Evolutionary conservation across 2,797 vertebrate genomes (phyloP), one percentile per base, ranked within the genome.

Genomic region (Dendrocincla tyrannina): DNA sequence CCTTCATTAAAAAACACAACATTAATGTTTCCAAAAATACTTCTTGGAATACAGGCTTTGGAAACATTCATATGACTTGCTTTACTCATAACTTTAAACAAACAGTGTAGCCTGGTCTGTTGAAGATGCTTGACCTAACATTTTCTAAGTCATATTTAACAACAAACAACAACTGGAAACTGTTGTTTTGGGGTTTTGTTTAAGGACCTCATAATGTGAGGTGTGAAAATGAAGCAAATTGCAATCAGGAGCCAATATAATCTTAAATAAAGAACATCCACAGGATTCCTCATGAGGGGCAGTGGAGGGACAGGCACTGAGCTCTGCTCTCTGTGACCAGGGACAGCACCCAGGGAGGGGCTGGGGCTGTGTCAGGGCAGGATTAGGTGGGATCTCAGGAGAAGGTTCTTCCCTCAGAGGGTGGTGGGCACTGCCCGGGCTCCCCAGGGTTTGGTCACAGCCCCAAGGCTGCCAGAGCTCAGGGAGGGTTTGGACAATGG

Each of bases 1-100:
- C 97, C 97, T 96, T 96, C 96, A 96, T 97, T 97, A 96, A 96
- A 97, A 97, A 96, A 95, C 96, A 96, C 95, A 97, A 97, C 96
- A 96, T 96, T 97, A 95, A 95, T 86, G 97, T 89, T 97, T 95
- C 93, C 93, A 93, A 97, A 97, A 97, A 96, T 96, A 93, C 91
- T 93, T 89, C 58, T 89, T 96, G 95, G 95, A 96, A 91, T 39
- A 49, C 25, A n/a, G 67, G 77, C 89, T 59, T 78, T 95, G 95
- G 96, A 98, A 96, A 94, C 79, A 93, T 92, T 97, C 76, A 62
- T 69, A 68, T 67, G 80, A 86, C 81, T 96, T 68, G 84, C 87
- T 94, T 93, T 77, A 50, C 91, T 91, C 84, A 9, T 69, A 62
- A 49, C 73, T 89, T 95, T 82, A 50, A 92, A 70, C 77, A 78